Evolutionary conservation across 1,140 invertebrate genomes (phyloP).

Genomic region (Scaptomyza montana): DNA sequence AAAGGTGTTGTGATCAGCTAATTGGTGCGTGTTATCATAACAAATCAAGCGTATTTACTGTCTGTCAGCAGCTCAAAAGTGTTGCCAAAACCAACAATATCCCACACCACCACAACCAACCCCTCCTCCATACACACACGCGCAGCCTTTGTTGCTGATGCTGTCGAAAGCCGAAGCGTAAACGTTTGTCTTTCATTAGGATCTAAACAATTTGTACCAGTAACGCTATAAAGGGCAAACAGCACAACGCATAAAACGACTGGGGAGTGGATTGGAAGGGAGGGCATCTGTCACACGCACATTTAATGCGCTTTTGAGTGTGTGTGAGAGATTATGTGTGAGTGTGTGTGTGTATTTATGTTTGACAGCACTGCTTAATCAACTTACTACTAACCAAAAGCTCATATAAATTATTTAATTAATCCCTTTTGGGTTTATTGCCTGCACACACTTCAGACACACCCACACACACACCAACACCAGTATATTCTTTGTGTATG

Average conservation of each 20-base stretch:
- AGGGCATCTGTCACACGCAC: conserved; percentile 40
- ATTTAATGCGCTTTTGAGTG: conserved; percentile 52
- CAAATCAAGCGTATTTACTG: conserved; percentile 27
- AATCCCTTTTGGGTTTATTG: conserved; percentile 74
- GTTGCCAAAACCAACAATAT: not conserved
- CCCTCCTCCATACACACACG: too few relatives aligned
- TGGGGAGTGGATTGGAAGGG: not conserved
- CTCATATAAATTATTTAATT: conserved; percentile 81
- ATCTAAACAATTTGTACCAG: conserved; percentile 63
- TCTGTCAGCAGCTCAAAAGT: conserved; percentile 18
- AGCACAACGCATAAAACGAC: not conserved
- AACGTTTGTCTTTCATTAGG: conserved; percentile 75
- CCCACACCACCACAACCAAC: not conserved
- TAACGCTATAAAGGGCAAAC: conserved; percentile 40
- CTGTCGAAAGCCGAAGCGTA: conserved; percentile 44
- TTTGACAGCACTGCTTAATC: conserved; percentile 62
- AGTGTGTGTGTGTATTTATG: conserved; percentile 13
- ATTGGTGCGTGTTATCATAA: conserved; percentile 66
- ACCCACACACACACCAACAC: not conserved
- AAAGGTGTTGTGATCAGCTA: conserved; percentile 55
- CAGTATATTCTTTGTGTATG: not conserved
- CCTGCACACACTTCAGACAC: conserved; percentile 36
- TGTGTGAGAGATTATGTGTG: conserved; percentile 6
- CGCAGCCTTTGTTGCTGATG: conserved; percentile 10
- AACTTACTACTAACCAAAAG: conserved; percentile 77